These are phyloP conservation scores for Notechis scutatus DNA, from an alignment of 2,113 vertebrate species.

Conservation along the genomic window DNA sequence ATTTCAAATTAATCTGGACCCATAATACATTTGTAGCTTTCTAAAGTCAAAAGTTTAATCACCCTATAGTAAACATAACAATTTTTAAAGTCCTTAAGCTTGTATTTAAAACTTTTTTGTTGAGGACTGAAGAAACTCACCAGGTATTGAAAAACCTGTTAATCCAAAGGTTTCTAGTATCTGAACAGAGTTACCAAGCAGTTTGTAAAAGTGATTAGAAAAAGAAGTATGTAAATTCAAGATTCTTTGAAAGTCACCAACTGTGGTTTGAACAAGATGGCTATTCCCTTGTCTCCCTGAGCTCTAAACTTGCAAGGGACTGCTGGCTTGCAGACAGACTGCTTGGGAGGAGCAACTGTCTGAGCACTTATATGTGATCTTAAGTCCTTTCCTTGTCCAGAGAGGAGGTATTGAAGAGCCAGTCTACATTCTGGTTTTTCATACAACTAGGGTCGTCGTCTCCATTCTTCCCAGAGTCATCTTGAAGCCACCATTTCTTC, in stretches of 20 bases:
- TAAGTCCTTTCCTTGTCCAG: background rate
- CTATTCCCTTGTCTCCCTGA: background rate
- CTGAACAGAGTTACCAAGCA: background rate
- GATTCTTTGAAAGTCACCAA: background rate
- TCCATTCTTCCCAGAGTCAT: background rate
- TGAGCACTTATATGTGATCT: background rate
- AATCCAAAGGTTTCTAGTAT: background rate
- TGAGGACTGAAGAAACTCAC: background rate
- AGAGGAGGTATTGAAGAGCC: background rate
- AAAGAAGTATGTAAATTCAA: background rate
- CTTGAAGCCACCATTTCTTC: background rate
- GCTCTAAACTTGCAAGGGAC: background rate
- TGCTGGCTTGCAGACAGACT: background rate
- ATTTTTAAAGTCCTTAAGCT: background rate
- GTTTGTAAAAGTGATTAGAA: background rate
- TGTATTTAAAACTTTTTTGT: background rate
- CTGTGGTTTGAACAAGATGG: background rate
- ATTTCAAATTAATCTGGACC: background rate
- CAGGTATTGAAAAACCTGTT: background rate
- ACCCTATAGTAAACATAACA: background rate
- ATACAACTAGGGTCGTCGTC: background rate
- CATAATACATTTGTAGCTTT: background rate
- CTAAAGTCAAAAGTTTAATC: background rate
- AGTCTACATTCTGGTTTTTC: background rate
- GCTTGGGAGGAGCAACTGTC: background rate